phyloP scores from a whole-genome alignment of 2,113 vertebrate species.

The Myotis yumanensis region DNA sequence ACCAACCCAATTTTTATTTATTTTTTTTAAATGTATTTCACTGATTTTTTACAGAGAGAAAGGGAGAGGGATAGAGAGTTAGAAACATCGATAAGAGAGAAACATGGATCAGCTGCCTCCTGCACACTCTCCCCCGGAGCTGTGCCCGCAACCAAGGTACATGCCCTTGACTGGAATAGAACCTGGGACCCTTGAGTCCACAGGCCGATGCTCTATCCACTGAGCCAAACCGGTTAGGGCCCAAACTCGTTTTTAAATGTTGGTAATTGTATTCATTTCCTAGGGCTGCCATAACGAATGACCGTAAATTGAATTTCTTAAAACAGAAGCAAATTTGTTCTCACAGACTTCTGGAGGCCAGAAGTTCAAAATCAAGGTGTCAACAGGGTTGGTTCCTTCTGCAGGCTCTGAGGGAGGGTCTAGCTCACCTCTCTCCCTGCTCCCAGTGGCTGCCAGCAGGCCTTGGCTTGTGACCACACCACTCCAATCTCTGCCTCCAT shows the following conservation, averaged over 20 bases:
- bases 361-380: neutral
- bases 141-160: too few relatives aligned
- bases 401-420: neutral
- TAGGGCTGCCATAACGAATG: too few relatives aligned
- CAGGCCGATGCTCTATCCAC: too few relatives aligned
- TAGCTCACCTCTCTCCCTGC: neutral
- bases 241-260: neutral
- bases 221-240: too few relatives aligned
- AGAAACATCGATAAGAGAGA: too few relatives aligned
- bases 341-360: neutral
- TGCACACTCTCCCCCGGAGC: too few relatives aligned
- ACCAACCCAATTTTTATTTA: neutral
- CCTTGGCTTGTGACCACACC: neutral
- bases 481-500: neutral
- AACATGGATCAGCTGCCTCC: too few relatives aligned
- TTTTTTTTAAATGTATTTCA: too few relatives aligned
- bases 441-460: neutral
- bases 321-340: neutral
- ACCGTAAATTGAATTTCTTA: neutral
- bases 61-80: too few relatives aligned
- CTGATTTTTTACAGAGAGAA: too few relatives aligned
- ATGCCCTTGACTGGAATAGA: too few relatives aligned
- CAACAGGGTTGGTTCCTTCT: neutral
- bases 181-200: too few relatives aligned
- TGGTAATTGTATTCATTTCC: neutral